Percentiles rank a stretch among this genome's conserved stretches.
These are phyloP conservation scores for Bradypodion ventrale DNA, from an alignment of 2,797 vertebrate species.

Conservation along the genomic window DNA sequence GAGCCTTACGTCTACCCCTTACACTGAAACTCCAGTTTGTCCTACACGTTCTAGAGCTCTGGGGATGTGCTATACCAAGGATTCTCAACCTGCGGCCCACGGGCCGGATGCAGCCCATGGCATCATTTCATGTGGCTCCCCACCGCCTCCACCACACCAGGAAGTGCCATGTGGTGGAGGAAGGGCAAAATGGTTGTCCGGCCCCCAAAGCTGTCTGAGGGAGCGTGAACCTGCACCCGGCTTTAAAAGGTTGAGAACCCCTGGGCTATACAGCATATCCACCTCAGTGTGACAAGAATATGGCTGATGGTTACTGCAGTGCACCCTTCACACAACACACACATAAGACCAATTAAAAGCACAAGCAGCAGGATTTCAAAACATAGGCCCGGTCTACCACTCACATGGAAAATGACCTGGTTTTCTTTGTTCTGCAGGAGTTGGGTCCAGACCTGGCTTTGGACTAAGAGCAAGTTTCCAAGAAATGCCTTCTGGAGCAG, in stretches of 20 bases:
- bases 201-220: too few species aligned
- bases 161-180: too few species aligned
- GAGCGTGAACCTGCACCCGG: too few species aligned
- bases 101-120: too few species aligned
- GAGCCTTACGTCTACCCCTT: background rate
- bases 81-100: too few species aligned
- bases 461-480: constrained; percentile 42
- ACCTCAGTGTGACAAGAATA: background rate
- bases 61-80: background rate
- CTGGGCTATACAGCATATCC: background rate
- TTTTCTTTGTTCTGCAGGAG: constrained; percentile 82
- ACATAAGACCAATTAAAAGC: background rate
- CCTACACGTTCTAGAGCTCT: background rate
- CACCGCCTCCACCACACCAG: too few species aligned
- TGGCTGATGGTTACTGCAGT: background rate
- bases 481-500: constrained; percentile 81
- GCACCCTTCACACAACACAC: background rate
- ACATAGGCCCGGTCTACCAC: constrained; percentile 50
- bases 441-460: constrained; percentile 75
- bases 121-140: too few species aligned
- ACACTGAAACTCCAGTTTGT: background rate
- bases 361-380: background rate
- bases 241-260: too few species aligned
- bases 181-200: too few species aligned
- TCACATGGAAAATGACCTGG: constrained; percentile 70